Conservation (phyloP, 2,797 vertebrate species). For the Sibirionetta formosa region DNA sequence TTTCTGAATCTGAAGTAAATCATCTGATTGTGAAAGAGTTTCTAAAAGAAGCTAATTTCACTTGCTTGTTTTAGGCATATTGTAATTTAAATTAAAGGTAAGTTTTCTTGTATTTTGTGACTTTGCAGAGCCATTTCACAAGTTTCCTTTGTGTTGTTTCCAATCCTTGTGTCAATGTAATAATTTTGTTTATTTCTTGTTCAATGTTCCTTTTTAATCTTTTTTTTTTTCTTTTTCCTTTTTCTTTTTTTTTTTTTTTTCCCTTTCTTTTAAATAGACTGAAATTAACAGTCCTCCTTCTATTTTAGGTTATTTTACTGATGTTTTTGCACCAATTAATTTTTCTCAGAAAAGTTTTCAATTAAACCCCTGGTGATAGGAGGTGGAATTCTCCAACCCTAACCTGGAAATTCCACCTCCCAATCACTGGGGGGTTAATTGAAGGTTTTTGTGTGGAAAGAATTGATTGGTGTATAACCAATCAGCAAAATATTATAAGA, state of each 20-base stretch:
- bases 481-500: constrained; percentile 43
- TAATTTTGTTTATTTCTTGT: constrained; percentile 43
- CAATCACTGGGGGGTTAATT: constrained; percentile 51
- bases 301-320: constrained; percentile 47
- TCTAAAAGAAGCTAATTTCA: constrained; percentile 72
- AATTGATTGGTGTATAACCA: constrained; percentile 54
- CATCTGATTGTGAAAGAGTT: constrained; percentile 68
- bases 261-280: background rate
- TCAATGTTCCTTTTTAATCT: background rate
- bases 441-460: constrained; percentile 46
- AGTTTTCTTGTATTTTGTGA: constrained; percentile 54
- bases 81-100: constrained; percentile 60
- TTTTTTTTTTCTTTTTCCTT: background rate
- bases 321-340: constrained; percentile 58
- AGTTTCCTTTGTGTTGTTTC: background rate
- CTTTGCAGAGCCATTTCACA: constrained; percentile 41
- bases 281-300: constrained; percentile 27
- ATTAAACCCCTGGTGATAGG: constrained; percentile 65
- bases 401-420: constrained; percentile 54
- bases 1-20: constrained; percentile 71
- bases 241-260: background rate
- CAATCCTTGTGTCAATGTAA: constrained; percentile 11
- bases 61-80: constrained; percentile 63
- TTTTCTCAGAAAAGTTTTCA: constrained; percentile 68
- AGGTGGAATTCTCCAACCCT: constrained; percentile 51